Conservation (phyloP, 2,797 vertebrate species). For the Coregonus ussuriensis region DNA sequence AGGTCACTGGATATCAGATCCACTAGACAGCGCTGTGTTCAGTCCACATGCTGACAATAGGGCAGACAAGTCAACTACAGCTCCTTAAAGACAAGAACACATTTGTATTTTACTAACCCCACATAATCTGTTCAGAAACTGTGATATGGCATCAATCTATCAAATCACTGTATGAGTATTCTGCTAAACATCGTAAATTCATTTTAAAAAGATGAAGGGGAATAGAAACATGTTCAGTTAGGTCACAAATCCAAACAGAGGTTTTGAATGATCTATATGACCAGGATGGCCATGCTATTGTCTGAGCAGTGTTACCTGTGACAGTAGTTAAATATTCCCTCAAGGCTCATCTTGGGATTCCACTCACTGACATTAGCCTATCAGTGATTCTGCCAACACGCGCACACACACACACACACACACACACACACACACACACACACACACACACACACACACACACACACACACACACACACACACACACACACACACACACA, state of each 20-base stretch:
- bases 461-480: background rate
- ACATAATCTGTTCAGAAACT: background rate
- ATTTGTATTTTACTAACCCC: background rate
- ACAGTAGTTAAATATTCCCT: background rate
- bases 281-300: background rate
- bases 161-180: background rate
- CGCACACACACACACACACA: background rate
- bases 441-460: background rate
- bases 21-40: background rate
- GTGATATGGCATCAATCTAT: background rate
- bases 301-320: slow-evolving; percentile 2
- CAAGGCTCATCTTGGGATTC: background rate
- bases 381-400: background rate
- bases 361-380: background rate
- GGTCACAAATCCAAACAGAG: slow-evolving; percentile 11
- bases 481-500: background rate
- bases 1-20: background rate
- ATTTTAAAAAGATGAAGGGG: background rate
- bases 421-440: background rate
- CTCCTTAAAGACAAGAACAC: background rate
- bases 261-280: background rate
- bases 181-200: background rate
- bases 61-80: background rate
- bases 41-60: background rate
- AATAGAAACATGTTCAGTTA: background rate